Conservation (phyloP, 2,888 invertebrate genomes). For the Acleris sparsana region DNA sequence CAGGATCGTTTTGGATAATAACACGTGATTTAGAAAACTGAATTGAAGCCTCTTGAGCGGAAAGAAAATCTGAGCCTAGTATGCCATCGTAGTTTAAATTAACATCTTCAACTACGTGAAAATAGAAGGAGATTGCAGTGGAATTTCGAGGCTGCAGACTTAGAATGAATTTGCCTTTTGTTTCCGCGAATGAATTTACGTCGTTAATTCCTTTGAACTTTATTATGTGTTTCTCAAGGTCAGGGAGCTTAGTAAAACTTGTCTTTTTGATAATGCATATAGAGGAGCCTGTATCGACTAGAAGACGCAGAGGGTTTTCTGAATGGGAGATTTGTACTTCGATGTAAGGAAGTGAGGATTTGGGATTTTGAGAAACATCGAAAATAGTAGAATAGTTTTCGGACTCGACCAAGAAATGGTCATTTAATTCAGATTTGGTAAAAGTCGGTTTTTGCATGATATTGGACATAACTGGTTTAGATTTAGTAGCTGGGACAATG, state of each 20-base stretch:
- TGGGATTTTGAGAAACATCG: constrained; percentile 1
- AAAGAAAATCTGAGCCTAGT: background rate
- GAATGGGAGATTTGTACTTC: constrained; percentile 1
- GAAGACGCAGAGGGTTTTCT: constrained; percentile 16
- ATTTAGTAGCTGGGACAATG: too few species aligned
- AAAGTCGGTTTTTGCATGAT: background rate
- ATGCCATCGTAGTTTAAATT: background rate
- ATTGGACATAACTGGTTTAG: background rate
- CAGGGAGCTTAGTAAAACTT: background rate
- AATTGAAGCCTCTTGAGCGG: background rate
- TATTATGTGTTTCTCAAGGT: constrained; percentile 3
- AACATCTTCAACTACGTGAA: constrained; percentile 26
- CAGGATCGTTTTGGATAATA: constrained; percentile 9
- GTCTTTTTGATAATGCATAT: constrained; percentile 30
- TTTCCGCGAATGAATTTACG: constrained; percentile 1
- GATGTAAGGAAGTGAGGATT: constrained; percentile 16
- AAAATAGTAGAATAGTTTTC: background rate
- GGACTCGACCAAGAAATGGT: background rate
- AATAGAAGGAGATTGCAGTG: constrained; percentile 9
- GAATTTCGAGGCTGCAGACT: constrained; percentile 14
- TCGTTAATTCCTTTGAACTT: constrained; percentile 32
- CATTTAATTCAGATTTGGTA: background rate
- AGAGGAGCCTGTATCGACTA: constrained; percentile 33
- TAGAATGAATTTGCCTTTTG: too few species aligned
- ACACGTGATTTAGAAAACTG: constrained; percentile 12